phyloP scores from a whole-genome alignment of 1,140 invertebrate genomes.

The Penaeus indicus region DNA sequence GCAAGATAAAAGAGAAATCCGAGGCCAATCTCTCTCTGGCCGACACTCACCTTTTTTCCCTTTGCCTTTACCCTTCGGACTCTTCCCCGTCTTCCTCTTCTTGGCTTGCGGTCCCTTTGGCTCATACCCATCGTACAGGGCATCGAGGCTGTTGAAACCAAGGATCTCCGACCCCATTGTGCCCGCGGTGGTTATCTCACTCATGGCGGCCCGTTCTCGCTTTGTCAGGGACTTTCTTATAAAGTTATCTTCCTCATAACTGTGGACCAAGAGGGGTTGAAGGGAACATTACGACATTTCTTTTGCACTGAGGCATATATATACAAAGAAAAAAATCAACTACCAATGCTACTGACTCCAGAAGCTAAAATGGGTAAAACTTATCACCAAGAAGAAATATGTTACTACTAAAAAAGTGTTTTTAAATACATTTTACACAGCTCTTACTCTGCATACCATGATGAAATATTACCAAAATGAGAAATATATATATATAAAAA shows the following conservation, averaged over 20 bases:
- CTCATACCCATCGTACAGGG: conserved; percentile 31
- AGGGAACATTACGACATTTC: too few relatives aligned
- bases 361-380: too few relatives aligned
- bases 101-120: background rate
- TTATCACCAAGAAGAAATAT: too few relatives aligned
- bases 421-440: too few relatives aligned
- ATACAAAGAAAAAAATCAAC: background rate
- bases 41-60: conserved; percentile 42
- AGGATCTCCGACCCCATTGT: conserved; percentile 46
- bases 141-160: conserved; percentile 38
- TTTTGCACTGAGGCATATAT: background rate
- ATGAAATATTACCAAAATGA: too few relatives aligned
- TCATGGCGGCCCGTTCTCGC: conserved; percentile 23
- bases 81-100: background rate
- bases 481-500: background rate
- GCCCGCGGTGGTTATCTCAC: conserved; percentile 40
- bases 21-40: background rate
- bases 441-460: too few relatives aligned
- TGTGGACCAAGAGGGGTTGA: background rate
- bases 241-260: conserved; percentile 54
- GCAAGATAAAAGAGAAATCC: background rate
- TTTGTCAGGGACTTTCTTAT: conserved; percentile 32
- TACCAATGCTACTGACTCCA: too few relatives aligned
- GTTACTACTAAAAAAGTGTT: too few relatives aligned
- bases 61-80: conserved; percentile 22